Evolutionary conservation across 2,797 vertebrate species (phyloP).

Genomic region (Darevskia mixta): DNA sequence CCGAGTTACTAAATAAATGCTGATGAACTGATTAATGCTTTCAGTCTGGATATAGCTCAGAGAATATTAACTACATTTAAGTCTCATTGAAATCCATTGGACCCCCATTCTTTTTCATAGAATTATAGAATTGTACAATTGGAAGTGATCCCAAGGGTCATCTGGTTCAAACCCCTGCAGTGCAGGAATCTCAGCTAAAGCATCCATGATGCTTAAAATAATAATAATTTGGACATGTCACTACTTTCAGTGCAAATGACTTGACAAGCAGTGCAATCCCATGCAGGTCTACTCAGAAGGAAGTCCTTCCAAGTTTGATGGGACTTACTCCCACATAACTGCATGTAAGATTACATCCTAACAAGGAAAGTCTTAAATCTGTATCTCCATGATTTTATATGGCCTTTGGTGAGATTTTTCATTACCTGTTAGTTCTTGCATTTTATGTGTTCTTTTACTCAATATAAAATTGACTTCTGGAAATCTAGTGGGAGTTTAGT

Average conservation of each 20-base stretch:
- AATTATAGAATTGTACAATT: too few relatives aligned
- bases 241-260: not conserved
- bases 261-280: not conserved
- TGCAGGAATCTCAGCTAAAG: not conserved
- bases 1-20: not conserved
- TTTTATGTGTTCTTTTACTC: too few relatives aligned
- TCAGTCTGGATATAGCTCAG: not conserved
- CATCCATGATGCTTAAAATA: not conserved
- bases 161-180: too few relatives aligned
- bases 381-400: not conserved
- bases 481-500: too few relatives aligned
- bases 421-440: not conserved
- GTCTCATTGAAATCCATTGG: too few relatives aligned
- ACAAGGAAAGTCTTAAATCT: not conserved
- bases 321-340: not conserved
- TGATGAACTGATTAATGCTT: conserved; percentile 10
- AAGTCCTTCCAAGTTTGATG: not conserved
- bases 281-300: not conserved
- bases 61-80: not conserved
- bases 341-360: not conserved
- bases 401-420: not conserved
- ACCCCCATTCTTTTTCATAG: too few relatives aligned
- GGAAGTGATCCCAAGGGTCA: too few relatives aligned
- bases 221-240: not conserved
- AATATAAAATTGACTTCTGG: too few relatives aligned